Percentiles rank a stretch among this genome's conserved stretches.
Evolutionary conservation across 2,888 invertebrate genomes (phyloP).

Genomic region (Orthosia gothica): DNA sequence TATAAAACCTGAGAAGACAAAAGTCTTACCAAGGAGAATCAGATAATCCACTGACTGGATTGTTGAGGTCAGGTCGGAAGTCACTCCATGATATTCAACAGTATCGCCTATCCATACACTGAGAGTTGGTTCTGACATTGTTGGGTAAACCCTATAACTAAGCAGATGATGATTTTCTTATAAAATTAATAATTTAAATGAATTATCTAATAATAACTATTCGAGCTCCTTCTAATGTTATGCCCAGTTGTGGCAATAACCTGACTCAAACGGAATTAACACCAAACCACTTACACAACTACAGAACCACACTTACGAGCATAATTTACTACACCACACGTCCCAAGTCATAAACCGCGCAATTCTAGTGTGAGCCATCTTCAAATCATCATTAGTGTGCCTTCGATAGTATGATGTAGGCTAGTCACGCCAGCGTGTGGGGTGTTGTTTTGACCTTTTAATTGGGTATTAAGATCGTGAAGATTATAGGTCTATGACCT

Average conservation of each 20-base stretch:
- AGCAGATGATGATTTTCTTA: no score
- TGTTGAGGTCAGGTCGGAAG: no score
- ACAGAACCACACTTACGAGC: conserved; percentile 22
- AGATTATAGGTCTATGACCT: background rate
- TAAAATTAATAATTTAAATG: no score
- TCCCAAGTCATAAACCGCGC: conserved; percentile 28
- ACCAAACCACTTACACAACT: background rate
- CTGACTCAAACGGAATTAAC: conserved; percentile 13
- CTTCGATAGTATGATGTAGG: conserved; percentile 15
- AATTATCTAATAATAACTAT: no score
- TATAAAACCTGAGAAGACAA: no score
- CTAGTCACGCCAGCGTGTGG: conserved; percentile 46
- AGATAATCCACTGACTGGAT: no score
- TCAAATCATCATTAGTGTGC: conserved; percentile 63
- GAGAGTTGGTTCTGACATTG: no score
- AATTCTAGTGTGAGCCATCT: conserved; percentile 46
- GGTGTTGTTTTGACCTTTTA: background rate
- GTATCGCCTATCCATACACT: no score
- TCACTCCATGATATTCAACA: no score
- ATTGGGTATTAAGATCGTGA: background rate
- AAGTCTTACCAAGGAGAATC: background rate
- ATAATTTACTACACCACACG: conserved; percentile 26
- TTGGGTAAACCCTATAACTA: no score
- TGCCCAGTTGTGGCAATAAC: no score
- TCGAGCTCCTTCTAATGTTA: no score